Conservation (phyloP, 2,113 vertebrate genomes). For the Rhinogobius similis region DNA sequence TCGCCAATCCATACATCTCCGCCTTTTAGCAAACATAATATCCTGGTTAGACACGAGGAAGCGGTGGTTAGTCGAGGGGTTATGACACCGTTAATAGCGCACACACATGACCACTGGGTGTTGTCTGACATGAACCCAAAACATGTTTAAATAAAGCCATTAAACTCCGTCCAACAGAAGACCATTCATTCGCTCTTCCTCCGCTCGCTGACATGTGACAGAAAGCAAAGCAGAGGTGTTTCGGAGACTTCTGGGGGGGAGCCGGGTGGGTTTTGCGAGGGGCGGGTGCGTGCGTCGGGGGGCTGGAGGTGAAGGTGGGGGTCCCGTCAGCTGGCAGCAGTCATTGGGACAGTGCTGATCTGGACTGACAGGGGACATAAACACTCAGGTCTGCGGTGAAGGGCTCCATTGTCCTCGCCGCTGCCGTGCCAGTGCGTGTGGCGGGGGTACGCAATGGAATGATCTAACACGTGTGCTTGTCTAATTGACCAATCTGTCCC, state of each 20-base stretch:
- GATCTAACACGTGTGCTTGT: conserved; percentile 64
- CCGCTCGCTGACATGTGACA: conserved; percentile 59
- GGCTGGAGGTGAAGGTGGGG: conserved; percentile 2
- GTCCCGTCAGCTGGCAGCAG: conserved; percentile 64
- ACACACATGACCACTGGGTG: conserved; percentile 68
- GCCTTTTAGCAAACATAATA: conserved; percentile 70
- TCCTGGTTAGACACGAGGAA: conserved; percentile 76
- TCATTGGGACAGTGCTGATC: conserved; percentile 71
- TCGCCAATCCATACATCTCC: conserved; percentile 42
- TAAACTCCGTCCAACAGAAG: conserved; percentile 75
- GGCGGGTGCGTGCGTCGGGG: conserved; percentile 16
- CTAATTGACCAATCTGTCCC: conserved; percentile 67
- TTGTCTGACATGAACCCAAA: conserved; percentile 92
- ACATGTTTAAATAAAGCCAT: conserved; percentile 90
- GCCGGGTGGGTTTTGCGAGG: conserved; percentile 45
- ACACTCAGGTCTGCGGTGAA: conserved; percentile 66
- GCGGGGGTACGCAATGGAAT: conserved; percentile 50
- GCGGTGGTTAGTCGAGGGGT: conserved; percentile 15
- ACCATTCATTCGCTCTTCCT: conserved; percentile 68
- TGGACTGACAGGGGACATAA: conserved; percentile 73
- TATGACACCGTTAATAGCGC: conserved; percentile 67
- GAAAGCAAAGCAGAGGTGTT: conserved; percentile 52
- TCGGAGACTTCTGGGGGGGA: conserved; percentile 25
- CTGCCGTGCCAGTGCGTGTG: conserved; percentile 20
- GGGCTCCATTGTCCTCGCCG: conserved; percentile 66